Evolutionary conservation across 30 jellyfish, hydroid and myxozoan species (phyloP), one percentile per base, ranked within the genome.

Genomic region (Pelagia noctiluca): DNA sequence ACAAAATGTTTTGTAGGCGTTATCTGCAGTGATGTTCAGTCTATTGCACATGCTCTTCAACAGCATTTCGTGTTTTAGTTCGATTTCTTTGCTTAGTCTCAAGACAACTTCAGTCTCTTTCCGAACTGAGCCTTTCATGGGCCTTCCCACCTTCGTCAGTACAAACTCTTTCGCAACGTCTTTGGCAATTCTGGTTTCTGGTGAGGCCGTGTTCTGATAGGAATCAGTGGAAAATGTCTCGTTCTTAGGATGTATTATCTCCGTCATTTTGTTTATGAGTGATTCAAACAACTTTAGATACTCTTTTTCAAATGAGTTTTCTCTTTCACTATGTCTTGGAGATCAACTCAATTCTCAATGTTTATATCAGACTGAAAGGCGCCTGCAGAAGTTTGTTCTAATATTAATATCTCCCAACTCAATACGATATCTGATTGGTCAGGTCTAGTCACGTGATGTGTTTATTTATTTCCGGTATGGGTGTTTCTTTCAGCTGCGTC

Each of bases 171-270:
- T 68, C 21, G 99, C 97, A 31, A 94, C 70, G 26, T 94, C 99
- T 80, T 88, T 94, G n/a, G 97, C 99, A 34, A 94, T 86, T 68
- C 84, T 94, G 1, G 95, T 97, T 78, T 94, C 99, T 22, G 86
- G 90, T 3, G 96, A 57, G 33, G 37, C 83, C 26, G 89, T 76
- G 37, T 75, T 76, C 75, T 86, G 96, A 66, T 2, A 69, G 12
- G 83, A 42, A 50, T 75, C 96, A 0, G 95, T 2, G 22, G 63
- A 63, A 80, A 86, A 86, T 2, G 80, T 61, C 35, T 86, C 96
- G 57, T 50, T 74, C 1, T 66, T 60, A 21, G 79, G 85, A 33
- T 77, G 78, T 21, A 85, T 64, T 13, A 85, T 66, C 8, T 85
- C 95, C 54, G 87, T 85, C 87, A 71, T 83, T 21, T 54, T 49